Base-by-base conservation (phyloP, 2,113 vertebrate genomes). In the Chrysochloris asiatica region DNA sequence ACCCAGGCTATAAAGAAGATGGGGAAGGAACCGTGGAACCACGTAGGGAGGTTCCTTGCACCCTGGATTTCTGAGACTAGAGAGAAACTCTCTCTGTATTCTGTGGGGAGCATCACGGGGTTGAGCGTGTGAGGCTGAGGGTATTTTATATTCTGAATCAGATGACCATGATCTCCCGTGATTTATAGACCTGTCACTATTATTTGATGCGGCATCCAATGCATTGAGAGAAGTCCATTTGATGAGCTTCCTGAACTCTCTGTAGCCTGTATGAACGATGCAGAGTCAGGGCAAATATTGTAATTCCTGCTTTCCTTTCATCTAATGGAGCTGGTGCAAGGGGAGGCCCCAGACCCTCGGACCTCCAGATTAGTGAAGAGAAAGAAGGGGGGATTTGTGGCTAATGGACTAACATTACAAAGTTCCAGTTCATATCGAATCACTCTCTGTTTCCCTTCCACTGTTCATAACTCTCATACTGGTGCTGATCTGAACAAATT, bases 281-380 rank as follows among this genome's bases (percentile, higher is more conserved):
- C 73, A 94, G 41, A 93, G 83, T 16, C 13, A 67, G 93, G 77
- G 73, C 22, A 95, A 83, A 83, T 83, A 61, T 10, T 79, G 38
- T 88, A 86, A 92, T 77, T 86, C 43, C 43, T 80, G 81, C 56
- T 91, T 96, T 93, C 80, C 88, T 79, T 94, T 95, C 65, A 78
- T 95, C 52, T 65, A 81, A 79, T 86, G 30, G 59, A 92, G 72
- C n/a, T 71, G 28, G 67, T 73, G 6, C 33, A 24, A 7, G n/a
- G 36, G 30, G 78, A 45, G 19, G 33, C 63, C 9, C 33, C 30
- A 59, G 36, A 77, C 36, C 33, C 1, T 0, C 10, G 72, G 41
- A 45, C 61, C 54, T 88, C 30, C n/a, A 30, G 82, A 52, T 63
- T 21, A 54, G 22, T 43, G 61, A 61, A n/a, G 33, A 36, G 38